A percentile compares a stretch with the other conserved stretches of the same genome.
These are phyloP conservation scores for Sipha flava DNA, from an alignment of 1,140 invertebrate genomes.

Conservation along the genomic window DNA sequence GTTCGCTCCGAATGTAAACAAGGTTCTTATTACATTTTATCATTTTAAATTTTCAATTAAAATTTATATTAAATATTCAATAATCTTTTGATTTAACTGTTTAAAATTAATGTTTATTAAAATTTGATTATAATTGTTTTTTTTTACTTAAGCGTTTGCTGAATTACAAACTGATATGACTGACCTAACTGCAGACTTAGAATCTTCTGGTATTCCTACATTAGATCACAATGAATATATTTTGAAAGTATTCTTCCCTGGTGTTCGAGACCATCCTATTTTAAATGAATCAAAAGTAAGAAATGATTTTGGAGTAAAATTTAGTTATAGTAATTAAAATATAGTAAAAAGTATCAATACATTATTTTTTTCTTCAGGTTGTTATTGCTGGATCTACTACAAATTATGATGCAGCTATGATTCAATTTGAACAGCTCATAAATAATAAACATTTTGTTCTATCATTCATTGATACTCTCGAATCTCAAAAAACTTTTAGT, in stretches of 20 bases:
- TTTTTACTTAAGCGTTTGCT: slow-evolving; percentile 69
- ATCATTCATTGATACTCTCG: slow-evolving; percentile 86
- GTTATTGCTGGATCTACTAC: slow-evolving; percentile 67
- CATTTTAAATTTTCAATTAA: neutral
- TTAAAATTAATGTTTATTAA: neutral
- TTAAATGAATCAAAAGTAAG: slow-evolving; percentile 69
- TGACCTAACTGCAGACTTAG: slow-evolving; percentile 90
- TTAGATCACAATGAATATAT: slow-evolving; percentile 93
- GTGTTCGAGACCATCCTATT: slow-evolving; percentile 84
- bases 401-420: slow-evolving; percentile 86
- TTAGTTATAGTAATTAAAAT: too few relatives aligned
- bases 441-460: slow-evolving; percentile 89
- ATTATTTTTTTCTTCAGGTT: too few relatives aligned
- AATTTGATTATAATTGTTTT: neutral
- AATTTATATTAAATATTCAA: too few relatives aligned
- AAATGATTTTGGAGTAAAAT: too few relatives aligned
- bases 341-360: too few relatives aligned
- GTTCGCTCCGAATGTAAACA: slow-evolving; percentile 96
- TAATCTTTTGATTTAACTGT: neutral
- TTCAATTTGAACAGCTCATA: slow-evolving; percentile 87
- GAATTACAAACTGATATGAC: slow-evolving; percentile 99
- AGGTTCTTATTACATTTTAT: slow-evolving; percentile 49
- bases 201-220: slow-evolving; percentile 91
- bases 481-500: slow-evolving; percentile 82
- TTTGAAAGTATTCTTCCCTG: slow-evolving; percentile 97